Conservation (phyloP, 2,888 invertebrate species). For the Augiades crinisus region DNA sequence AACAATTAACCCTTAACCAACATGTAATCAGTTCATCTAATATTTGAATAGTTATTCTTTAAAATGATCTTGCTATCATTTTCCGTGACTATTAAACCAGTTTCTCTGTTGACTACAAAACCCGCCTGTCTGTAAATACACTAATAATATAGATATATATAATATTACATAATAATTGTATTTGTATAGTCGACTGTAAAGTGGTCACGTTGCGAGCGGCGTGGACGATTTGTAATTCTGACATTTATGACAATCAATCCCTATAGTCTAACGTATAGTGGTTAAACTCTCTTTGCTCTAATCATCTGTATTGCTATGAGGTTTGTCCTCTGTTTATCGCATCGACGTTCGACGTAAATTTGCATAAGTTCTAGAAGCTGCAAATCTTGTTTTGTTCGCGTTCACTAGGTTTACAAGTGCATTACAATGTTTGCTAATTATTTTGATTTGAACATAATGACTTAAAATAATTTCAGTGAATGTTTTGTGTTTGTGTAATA, state of each 20-base stretch:
- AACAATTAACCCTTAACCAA: slow-evolving; percentile 7
- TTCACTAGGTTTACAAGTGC: slow-evolving; percentile 1
- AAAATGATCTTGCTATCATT: too few species aligned
- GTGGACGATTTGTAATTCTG: slow-evolving; percentile 54
- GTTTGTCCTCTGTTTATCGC: slow-evolving; percentile 15
- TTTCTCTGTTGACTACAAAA: too few species aligned
- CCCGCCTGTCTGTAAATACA: too few species aligned
- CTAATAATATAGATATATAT: not conserved
- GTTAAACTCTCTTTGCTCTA: too few species aligned
- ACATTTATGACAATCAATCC: slow-evolving; percentile 27
- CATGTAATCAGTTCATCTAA: too few species aligned
- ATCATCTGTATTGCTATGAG: not conserved
- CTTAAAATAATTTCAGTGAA: not conserved
- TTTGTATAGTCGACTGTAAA: too few species aligned
- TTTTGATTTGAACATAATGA: not conserved
- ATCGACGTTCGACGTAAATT: slow-evolving; percentile 29
- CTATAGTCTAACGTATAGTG: too few species aligned
- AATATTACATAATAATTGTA: not conserved
- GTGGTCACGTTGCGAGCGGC: slow-evolving; percentile 83
- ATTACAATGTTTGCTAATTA: not conserved
- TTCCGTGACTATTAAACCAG: too few species aligned
- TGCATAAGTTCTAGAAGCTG: slow-evolving; percentile 31
- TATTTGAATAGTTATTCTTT: too few species aligned
- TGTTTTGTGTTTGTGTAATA: not conserved
- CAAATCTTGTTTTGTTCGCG: not conserved